Evolutionary conservation across 2,113 vertebrate species (phyloP).

Genomic region (Rana temporaria): DNA sequence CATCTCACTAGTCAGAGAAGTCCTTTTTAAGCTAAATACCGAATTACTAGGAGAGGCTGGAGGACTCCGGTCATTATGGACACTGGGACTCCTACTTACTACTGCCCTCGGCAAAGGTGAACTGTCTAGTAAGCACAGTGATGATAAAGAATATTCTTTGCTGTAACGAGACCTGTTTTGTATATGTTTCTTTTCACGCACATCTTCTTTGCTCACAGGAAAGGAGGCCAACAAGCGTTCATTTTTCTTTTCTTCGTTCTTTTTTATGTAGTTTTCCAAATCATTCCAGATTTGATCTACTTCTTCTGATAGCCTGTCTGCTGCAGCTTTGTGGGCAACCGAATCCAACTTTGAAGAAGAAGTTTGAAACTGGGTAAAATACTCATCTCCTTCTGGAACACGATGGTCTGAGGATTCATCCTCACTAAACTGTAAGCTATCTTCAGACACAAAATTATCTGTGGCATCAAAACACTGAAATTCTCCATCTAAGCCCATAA

Average conservation of each 20-base stretch:
- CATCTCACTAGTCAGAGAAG: conserved; percentile 79
- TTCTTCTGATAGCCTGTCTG: conserved; percentile 87
- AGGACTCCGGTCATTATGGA: conserved; percentile 77
- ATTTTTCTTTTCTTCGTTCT: conserved; percentile 90
- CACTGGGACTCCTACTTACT: conserved; percentile 76
- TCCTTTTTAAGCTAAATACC: conserved; percentile 71
- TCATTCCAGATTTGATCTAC: conserved; percentile 98
- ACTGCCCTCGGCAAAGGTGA: conserved; percentile 73
- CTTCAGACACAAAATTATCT: conserved; percentile 81
- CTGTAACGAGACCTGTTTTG: conserved; percentile 67
- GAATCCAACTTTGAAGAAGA: conserved; percentile 80
- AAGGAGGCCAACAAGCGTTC: conserved; percentile 92
- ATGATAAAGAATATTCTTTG: conserved; percentile 71
- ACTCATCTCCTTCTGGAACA: conserved; percentile 72
- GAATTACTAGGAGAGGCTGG: conserved; percentile 75
- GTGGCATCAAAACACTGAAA: conserved; percentile 72
- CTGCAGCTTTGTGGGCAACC: conserved; percentile 70
- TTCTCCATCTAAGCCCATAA: conserved; percentile 77
- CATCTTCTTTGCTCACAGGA: conserved; percentile 83
- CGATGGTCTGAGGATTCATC: conserved; percentile 72
- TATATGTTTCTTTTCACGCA: conserved; percentile 60
- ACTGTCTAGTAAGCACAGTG: conserved; percentile 76
- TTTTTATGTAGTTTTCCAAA: conserved; percentile 96
- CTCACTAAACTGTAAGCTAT: conserved; percentile 83
- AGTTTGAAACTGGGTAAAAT: conserved; percentile 69